A percentile compares a stretch with the other conserved stretches of the same genome.
These are phyloP conservation scores for Passer domesticus DNA, from an alignment of 2,113 vertebrate species.

Conservation along the genomic window DNA sequence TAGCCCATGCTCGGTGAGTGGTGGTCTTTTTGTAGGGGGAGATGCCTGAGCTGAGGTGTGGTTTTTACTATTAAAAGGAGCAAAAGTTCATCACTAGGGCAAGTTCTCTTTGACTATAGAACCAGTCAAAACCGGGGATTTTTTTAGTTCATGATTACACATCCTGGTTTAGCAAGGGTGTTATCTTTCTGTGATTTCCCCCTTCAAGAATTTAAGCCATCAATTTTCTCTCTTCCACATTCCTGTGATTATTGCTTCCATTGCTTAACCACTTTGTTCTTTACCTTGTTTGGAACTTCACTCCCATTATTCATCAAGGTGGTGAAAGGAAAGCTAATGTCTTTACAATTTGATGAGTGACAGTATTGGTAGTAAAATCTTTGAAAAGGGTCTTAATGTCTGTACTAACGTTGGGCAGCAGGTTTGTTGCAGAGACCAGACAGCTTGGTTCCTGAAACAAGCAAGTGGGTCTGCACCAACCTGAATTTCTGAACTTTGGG, in stretches of 20 bases:
- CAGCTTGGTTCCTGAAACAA: not conserved
- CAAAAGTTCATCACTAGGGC: not conserved
- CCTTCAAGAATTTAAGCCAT: not conserved
- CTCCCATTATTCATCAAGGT: not conserved
- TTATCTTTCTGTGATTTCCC: not conserved
- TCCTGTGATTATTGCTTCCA: not conserved
- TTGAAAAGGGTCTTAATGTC: not conserved
- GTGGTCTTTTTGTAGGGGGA: not conserved
- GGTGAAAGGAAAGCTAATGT: not conserved
- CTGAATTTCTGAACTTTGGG: not conserved
- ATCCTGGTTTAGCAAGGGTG: not conserved
- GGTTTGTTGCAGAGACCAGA: not conserved
- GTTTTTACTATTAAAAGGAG: not conserved
- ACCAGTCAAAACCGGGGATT: not conserved
- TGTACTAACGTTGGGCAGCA: not conserved
- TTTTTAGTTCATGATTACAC: not conserved
- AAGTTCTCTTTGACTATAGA: not conserved
- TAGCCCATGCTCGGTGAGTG: accelerated
- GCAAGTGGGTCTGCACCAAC: not conserved
- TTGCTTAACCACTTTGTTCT: not conserved
- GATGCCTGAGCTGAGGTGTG: not conserved
- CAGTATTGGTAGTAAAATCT: accelerated
- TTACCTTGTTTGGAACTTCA: not conserved
- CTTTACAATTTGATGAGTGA: not conserved
- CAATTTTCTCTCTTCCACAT: not conserved